phyloP scores from a whole-genome alignment of 2,113 vertebrate genomes.

The Corythaixoides concolor region DNA sequence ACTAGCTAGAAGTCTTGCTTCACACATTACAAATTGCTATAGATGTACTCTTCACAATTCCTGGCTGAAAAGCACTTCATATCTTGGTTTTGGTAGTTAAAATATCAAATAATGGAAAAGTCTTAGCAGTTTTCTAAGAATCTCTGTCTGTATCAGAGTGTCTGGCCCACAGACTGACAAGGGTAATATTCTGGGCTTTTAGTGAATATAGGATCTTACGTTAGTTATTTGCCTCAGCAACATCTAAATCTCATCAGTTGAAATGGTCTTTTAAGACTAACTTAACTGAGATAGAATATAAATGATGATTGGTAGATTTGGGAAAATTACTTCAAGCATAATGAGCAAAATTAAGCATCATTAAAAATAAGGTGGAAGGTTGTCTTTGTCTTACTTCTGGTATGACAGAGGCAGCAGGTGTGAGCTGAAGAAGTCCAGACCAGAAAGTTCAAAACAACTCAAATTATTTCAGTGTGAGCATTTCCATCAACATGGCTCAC shows the following conservation, averaged over 20 bases:
- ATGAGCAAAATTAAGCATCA: neutral
- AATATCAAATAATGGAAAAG: neutral
- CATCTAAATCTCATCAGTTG: neutral
- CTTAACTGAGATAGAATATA: neutral
- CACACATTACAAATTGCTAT: neutral
- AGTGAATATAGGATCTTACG: neutral
- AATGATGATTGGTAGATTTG: neutral
- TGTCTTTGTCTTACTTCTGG: neutral
- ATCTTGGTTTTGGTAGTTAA: neutral
- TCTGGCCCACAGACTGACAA: neutral
- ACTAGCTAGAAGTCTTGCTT: neutral
- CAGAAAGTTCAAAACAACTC: neutral
- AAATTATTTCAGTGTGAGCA: neutral
- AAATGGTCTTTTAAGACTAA: neutral
- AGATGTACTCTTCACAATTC: neutral
- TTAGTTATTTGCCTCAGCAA: neutral
- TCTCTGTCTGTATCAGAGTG: neutral
- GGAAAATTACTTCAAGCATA: neutral
- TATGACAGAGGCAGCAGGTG: neutral
- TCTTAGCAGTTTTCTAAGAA: neutral
- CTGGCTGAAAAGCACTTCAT: neutral
- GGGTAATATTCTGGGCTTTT: neutral
- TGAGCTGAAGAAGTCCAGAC: neutral
- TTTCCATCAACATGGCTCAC: neutral
- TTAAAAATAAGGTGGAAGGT: neutral